Conservation (phyloP, 2,888 invertebrate species). For the Halocaridina rubra region DNA sequence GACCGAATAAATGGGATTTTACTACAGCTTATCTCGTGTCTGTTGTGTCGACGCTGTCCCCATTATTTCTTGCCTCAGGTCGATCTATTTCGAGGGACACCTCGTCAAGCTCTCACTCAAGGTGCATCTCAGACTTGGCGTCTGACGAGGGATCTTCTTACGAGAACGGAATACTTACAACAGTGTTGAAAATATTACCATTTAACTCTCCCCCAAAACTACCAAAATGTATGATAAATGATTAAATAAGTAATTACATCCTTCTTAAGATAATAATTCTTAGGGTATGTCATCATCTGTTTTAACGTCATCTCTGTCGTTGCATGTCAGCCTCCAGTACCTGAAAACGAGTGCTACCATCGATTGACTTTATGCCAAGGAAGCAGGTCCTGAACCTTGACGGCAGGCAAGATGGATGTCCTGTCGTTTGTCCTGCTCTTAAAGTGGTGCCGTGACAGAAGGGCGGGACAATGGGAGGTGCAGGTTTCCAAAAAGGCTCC, state of each 20-base stretch:
- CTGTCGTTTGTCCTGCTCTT: slow-evolving; percentile 26
- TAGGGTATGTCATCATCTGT: no score
- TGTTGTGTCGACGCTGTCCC: slow-evolving; percentile 93
- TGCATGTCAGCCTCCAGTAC: slow-evolving; percentile 40
- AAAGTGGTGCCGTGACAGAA: slow-evolving; percentile 47
- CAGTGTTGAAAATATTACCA: slow-evolving; percentile 88
- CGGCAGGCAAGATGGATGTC: slow-evolving; percentile 43
- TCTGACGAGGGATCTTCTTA: slow-evolving; percentile 88
- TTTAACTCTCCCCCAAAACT: no score
- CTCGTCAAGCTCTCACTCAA: slow-evolving; percentile 87
- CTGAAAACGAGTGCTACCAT: slow-evolving; percentile 36
- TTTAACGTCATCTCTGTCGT: not conserved
- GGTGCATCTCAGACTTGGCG: slow-evolving; percentile 95
- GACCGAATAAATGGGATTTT: slow-evolving; percentile 94
- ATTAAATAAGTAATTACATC: no score
- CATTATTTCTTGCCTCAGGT: slow-evolving; percentile 94
- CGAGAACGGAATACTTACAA: slow-evolving; percentile 90
- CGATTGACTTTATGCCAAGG: slow-evolving; percentile 28
- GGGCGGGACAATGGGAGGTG: slow-evolving; percentile 44
- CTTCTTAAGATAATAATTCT: no score
- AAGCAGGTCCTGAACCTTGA: slow-evolving; percentile 37
- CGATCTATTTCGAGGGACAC: slow-evolving; percentile 93
- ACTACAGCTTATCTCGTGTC: slow-evolving; percentile 91
- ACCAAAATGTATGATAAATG: no score
- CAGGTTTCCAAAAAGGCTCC: slow-evolving; percentile 24